Evolutionary conservation across 2,113 vertebrate species (phyloP).

Genomic region (Cyanistes caeruleus): DNA sequence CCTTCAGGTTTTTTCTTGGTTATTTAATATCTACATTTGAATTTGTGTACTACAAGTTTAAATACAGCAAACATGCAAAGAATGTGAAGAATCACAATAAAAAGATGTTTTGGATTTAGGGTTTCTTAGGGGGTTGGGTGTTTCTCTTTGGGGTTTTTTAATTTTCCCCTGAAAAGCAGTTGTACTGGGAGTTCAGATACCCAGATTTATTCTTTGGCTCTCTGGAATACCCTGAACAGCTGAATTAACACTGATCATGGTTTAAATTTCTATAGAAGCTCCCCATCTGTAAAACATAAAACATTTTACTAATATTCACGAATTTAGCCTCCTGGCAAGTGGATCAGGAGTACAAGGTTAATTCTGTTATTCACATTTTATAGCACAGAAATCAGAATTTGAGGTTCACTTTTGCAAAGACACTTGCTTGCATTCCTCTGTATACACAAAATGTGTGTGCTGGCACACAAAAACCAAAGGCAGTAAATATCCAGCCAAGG

Average conservation of each 20-base stretch:
- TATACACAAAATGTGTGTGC: background rate
- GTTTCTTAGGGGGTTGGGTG: background rate
- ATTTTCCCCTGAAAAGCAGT: background rate
- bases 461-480: background rate
- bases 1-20: background rate
- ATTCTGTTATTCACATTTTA: constrained; percentile 14
- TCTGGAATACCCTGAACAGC: background rate
- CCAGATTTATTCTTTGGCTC: background rate
- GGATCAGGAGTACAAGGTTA: constrained; percentile 1
- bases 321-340: constrained; percentile 14
- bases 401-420: background rate
- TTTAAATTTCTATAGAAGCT: background rate
- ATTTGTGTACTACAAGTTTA: background rate
- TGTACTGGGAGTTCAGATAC: background rate
- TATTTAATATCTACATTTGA: background rate
- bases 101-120: background rate
- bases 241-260: background rate
- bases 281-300: constrained; percentile 19
- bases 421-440: background rate
- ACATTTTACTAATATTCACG: background rate
- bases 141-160: background rate
- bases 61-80: background rate
- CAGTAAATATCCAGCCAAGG: background rate
- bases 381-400: constrained; percentile 19
- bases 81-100: constrained; percentile 13